Base-by-base conservation (phyloP, 2,888 invertebrate genomes). In the Dioctria linearis region DNA sequence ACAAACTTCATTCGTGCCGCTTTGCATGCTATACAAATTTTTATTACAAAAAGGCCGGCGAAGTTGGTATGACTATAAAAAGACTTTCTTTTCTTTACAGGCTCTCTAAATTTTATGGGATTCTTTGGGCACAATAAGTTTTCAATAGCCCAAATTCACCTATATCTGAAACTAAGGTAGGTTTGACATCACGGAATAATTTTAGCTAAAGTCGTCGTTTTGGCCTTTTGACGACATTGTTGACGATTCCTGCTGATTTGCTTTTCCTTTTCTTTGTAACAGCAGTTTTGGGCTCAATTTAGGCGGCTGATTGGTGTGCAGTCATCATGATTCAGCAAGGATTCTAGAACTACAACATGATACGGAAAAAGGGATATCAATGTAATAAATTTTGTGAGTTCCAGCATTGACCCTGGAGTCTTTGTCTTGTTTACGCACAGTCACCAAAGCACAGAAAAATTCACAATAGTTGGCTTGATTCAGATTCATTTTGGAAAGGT, bases 301-400 rank as follows among this genome's bases (percentile, higher is more conserved):
- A 61, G 71, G 79, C 79, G 61, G 67, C 71, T 79, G 79, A 79
- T 71, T 79, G 46, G 9, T 43, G 49, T 13, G 42, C 40, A 71
- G 59, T 79, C 79, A 79, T 79, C 69, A 67, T 79, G 79, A 79
- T 59, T 79, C 71, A 71, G 79, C 79, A 79, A 79, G 71, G 79
- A 61, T 25, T 71, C 43, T 25, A 39, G 61, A 37, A 71, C 71
- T 63, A 46, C 76, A 63, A 43, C 63, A 43, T 42, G 76, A 61
- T 76, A 63, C 5, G 40, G 73, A 42, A 66, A 71, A 79, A 69
- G 49, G 63, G 40, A 71, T 71, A 79, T 79, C 79, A 51, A 40
- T 46, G 71, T 61, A 46, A 79, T 79, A 79, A 79, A 79, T 71
- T 79, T 79, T 79, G 71, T 79, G 71, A 71, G 61, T 51, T 25